Evolutionary conservation across 2,113 vertebrate genomes (phyloP).

Genomic region (Phyllostomus hastatus): DNA sequence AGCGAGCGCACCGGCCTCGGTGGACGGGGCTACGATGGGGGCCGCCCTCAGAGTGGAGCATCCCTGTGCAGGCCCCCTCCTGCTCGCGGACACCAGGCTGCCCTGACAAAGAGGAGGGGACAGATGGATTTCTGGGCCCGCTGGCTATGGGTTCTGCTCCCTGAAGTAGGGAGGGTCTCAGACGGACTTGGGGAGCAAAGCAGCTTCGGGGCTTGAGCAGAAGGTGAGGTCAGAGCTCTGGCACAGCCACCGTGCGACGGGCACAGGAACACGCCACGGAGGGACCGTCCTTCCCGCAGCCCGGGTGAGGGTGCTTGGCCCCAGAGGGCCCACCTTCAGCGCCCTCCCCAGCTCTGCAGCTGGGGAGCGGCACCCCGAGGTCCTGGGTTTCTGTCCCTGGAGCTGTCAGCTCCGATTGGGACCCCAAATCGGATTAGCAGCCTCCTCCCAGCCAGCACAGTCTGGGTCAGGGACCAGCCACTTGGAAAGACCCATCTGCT

Average conservation of each 20-base stretch:
- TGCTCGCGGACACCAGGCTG: neutral
- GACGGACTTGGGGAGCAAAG: neutral
- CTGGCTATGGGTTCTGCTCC: neutral
- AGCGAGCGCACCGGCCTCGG: accelerated
- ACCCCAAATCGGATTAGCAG: neutral
- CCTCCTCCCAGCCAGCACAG: neutral
- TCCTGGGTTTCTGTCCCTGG: neutral
- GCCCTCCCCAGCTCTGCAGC: neutral
- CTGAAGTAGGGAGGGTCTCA: neutral
- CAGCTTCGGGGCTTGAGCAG: neutral
- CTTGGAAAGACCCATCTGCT: neutral
- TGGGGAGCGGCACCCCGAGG: neutral
- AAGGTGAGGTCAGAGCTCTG: neutral
- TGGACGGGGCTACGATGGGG: neutral
- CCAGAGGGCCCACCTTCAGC: neutral
- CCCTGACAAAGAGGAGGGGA: neutral
- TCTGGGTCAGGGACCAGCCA: neutral
- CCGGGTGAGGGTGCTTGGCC: neutral
- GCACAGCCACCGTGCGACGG: accelerated
- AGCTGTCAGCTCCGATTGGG: neutral
- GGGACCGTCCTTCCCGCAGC: accelerated
- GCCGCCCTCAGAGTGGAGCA: neutral
- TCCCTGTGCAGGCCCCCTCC: neutral
- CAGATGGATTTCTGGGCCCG: neutral
- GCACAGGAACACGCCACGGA: accelerated